phyloP scores from a whole-genome alignment of 2,797 vertebrate species.

The Megalops cyprinoides region DNA sequence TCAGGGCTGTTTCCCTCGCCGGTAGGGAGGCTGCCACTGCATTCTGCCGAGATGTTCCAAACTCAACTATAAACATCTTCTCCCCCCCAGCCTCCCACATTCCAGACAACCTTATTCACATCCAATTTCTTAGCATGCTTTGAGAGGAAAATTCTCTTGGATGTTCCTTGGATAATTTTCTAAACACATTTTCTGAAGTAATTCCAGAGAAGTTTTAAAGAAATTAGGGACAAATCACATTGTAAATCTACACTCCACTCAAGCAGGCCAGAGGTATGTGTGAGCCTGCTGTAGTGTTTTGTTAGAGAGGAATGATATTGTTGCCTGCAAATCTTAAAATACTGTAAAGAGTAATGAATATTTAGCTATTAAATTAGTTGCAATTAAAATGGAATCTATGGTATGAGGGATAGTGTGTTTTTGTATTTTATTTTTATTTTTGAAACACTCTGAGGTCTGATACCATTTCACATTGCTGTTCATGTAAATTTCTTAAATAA shows the following conservation, averaged over 20 bases:
- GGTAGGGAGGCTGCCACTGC: constrained; percentile 16
- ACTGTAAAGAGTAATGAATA: too few species aligned
- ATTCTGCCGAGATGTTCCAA: constrained; percentile 18
- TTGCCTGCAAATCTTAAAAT: neutral
- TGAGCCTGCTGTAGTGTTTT: neutral
- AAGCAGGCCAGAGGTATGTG: neutral
- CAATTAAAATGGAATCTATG: too few species aligned
- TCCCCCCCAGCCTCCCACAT: neutral
- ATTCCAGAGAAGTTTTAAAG: constrained; percentile 9
- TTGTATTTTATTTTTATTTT: too few species aligned
- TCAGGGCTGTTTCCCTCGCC: neutral
- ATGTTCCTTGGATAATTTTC: constrained; percentile 35
- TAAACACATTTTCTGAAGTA: constrained; percentile 10
- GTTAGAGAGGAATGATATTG: neutral
- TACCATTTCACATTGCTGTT: too few species aligned
- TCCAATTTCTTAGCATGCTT: neutral
- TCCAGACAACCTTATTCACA: neutral
- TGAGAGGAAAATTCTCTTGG: constrained; percentile 20
- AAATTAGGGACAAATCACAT: constrained; percentile 4
- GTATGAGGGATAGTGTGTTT: too few species aligned
- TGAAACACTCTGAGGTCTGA: too few species aligned
- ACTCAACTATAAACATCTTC: constrained; percentile 23
- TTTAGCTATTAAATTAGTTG: too few species aligned
- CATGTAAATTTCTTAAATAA: too few species aligned
- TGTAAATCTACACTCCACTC: neutral